Conservation (phyloP, 2,113 vertebrate species). For the Dicaeum eximium region DNA sequence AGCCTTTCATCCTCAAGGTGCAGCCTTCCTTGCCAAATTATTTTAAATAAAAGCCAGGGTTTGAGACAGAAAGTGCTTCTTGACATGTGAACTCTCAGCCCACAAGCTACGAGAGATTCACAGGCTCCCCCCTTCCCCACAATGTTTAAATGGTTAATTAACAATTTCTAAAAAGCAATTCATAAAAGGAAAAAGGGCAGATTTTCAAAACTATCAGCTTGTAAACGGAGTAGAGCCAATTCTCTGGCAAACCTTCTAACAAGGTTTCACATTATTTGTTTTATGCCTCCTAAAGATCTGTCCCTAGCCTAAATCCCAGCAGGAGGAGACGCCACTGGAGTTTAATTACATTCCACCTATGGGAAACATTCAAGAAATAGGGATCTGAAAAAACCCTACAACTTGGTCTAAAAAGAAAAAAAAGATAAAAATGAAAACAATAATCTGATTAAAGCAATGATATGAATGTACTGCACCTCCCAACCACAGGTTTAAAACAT, state of each 20-base stretch:
- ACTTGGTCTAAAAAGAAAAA: neutral
- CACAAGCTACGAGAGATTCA: neutral
- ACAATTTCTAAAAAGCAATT: constrained; percentile 33
- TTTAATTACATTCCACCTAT: constrained; percentile 70
- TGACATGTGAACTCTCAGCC: neutral
- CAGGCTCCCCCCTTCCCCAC: neutral
- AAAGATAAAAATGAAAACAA: neutral
- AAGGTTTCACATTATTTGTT: constrained; percentile 49
- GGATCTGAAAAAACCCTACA: constrained; percentile 24
- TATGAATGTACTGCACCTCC: neutral
- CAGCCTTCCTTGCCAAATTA: neutral
- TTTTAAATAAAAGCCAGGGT: neutral
- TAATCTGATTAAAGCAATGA: constrained; percentile 45
- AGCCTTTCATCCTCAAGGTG: neutral
- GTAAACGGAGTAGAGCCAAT: constrained; percentile 3
- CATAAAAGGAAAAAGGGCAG: constrained; percentile 1
- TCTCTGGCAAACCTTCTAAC: constrained; percentile 46
- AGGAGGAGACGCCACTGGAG: constrained; percentile 53
- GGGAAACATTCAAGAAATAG: constrained; percentile 55
- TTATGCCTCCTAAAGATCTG: constrained; percentile 41
- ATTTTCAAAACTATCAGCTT: constrained; percentile 37
- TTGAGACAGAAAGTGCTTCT: neutral
- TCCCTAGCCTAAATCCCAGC: constrained; percentile 57
- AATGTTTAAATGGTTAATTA: constrained; percentile 32
- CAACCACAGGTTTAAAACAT: neutral